These are phyloP conservation scores for Sinocyclocheilus maitianheensis DNA, from an alignment of 2,113 vertebrate species.

Conservation along the genomic window DNA sequence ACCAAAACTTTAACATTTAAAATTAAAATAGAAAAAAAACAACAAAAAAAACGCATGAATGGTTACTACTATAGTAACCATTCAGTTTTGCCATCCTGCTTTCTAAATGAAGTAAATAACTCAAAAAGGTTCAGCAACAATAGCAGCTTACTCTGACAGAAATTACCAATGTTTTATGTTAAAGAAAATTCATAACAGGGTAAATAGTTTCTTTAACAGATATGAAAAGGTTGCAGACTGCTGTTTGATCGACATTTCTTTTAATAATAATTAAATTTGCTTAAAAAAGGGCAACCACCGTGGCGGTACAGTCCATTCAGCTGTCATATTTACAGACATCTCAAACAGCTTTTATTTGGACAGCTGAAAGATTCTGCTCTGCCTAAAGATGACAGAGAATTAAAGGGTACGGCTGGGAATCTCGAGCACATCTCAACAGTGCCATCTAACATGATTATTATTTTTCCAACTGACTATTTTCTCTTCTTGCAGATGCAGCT, in stretches of 20 bases:
- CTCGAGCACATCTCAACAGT: background rate
- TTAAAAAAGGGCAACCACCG: background rate
- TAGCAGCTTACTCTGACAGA: background rate
- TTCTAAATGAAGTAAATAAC: background rate
- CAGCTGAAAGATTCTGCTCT: background rate
- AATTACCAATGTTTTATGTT: background rate
- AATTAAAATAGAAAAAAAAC: background rate
- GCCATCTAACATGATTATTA: conserved; percentile 41
- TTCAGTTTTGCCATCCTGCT: too few species aligned
- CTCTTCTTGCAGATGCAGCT: conserved; percentile 11
- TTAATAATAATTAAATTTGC: background rate
- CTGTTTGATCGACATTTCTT: conserved; percentile 16
- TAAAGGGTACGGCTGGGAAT: background rate
- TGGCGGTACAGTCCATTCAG: background rate
- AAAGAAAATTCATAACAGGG: background rate
- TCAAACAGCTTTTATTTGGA: conserved; percentile 9
- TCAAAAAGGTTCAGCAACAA: background rate
- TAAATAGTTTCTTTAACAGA: conserved; percentile 1
- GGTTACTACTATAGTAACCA: too few species aligned
- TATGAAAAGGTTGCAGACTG: conserved; percentile 8
- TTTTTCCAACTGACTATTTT: conserved; percentile 20
- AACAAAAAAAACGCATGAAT: background rate
- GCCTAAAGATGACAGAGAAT: conserved; percentile 19
- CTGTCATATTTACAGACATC: conserved; percentile 15
- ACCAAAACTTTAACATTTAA: background rate